Evolutionary conservation across 2,888 invertebrate genomes (phyloP), one percentile per base, ranked within the genome.

Genomic region (Campoplex capitator): DNA sequence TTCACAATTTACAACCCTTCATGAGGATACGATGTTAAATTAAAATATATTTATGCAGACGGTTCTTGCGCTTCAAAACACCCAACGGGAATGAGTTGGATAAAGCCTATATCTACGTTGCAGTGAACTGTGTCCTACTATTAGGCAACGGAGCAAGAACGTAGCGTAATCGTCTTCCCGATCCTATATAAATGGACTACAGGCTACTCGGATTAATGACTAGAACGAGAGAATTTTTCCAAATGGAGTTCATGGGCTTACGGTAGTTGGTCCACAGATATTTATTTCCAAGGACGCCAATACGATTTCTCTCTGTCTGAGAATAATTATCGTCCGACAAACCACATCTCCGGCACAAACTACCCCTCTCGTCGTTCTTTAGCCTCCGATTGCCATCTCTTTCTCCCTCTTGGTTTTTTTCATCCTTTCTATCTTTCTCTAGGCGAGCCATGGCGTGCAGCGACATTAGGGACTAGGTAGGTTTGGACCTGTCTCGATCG

Each of bases 1-100:
- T 93, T 92, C 90, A 91, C 91, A 93, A 93, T 93, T 93, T 92
- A 91, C 92, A 91, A 91, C 90, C 91, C 90, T 90, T 91, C 90
- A 90, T 85, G 87, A 78, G 88, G 84, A 86, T 88, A 90, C 90
- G 89, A 91, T 91, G 91, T 90, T 90, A 90, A 91, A 93, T 92
- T 92, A 91, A 93, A 92, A 93, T 92, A 92, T 92, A 92, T 92
- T 93, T 92, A 91, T 91, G 91, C 88, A 91, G 89, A 88, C 86
- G 90, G 91, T 90, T 77, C 42, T 76, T 89, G 88, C 88, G 89
- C 90, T 90, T 89, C 90, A 91, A 88, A 89, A 91, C 89, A 89
- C 92, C 89, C 89, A 65, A 83, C 91, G 90, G 91, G 32, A 90
- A 89, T 89, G 51, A 74, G 51, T 65, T 70, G 78, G 68, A 75